Percentiles rank a stretch among this genome's conserved stretches.
Conservation (phyloP, 1,140 invertebrate species). For the Apolygus lucorum region DNA sequence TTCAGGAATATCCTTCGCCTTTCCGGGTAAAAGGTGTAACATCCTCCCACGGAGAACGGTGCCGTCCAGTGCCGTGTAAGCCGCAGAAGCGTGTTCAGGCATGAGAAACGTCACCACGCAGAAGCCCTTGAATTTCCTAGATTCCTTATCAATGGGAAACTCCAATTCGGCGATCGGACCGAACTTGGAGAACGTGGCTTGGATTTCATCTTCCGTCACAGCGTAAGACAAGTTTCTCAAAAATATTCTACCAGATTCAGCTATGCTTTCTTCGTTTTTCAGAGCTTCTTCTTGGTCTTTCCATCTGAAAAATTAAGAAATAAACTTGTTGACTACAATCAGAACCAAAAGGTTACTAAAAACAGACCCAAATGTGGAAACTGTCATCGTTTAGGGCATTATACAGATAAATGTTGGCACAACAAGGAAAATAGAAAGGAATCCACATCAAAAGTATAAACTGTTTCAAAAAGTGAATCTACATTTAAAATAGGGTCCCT, state of each 20-base stretch:
- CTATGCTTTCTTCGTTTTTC: conserved; percentile 70
- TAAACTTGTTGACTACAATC: too few relatives aligned
- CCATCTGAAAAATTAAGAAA: too few relatives aligned
- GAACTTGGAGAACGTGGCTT: conserved; percentile 75
- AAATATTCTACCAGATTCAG: conserved; percentile 89
- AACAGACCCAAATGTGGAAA: background rate
- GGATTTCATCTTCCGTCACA: conserved; percentile 79
- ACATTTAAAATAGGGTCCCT: background rate
- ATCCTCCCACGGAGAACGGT: conserved; percentile 82
- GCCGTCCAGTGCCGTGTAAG: conserved; percentile 81
- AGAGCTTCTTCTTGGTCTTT: conserved; percentile 58
- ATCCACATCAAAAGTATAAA: too few relatives aligned
- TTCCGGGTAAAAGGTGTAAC: conserved; percentile 86
- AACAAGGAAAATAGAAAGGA: background rate
- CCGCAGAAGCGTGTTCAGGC: conserved; percentile 88
- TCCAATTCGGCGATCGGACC: conserved; percentile 84
- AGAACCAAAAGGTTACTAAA: background rate
- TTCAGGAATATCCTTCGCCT: conserved; percentile 50
- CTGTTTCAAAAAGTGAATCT: background rate
- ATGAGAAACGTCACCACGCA: conserved; percentile 88
- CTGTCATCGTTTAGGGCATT: background rate
- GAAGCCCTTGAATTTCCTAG: conserved; percentile 71
- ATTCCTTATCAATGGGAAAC: conserved; percentile 77
- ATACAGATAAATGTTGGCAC: background rate
- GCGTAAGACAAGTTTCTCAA: conserved; percentile 87